phyloP scores from a whole-genome alignment of 2,888 invertebrate genomes.

The Watsonalla cultraria region DNA sequence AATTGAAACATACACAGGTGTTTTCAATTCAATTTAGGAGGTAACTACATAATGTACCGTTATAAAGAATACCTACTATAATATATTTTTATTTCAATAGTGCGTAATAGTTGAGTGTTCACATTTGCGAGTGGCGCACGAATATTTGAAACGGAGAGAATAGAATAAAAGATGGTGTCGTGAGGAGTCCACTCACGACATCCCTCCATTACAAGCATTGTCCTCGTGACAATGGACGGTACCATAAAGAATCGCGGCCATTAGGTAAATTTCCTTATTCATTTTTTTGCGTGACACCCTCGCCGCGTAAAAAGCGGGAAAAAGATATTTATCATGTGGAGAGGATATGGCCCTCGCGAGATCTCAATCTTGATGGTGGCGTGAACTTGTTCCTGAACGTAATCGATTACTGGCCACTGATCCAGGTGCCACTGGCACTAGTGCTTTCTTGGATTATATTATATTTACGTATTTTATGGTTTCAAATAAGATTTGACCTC shows the following conservation, averaged over 20 bases:
- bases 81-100: too few relatives aligned
- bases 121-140: conserved; percentile 30
- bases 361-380: conserved; percentile 59
- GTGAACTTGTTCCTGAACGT: conserved; percentile 49
- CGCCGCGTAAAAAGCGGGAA: conserved; percentile 60
- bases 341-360: conserved; percentile 40
- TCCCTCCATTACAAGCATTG: conserved; percentile 75
- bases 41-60: too few relatives aligned
- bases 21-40: too few relatives aligned
- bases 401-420: conserved; percentile 44
- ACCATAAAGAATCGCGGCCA: conserved; percentile 75
- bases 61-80: too few relatives aligned
- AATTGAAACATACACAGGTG: too few relatives aligned
- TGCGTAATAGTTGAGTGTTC: conserved; percentile 16
- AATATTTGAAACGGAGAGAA: conserved; percentile 45
- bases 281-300: conserved; percentile 76
- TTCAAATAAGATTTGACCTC: too few relatives aligned
- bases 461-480: too few relatives aligned
- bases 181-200: conserved; percentile 67
- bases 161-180: conserved; percentile 40
- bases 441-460: background rate
- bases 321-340: conserved; percentile 68
- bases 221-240: conserved; percentile 70
- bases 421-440: conserved; percentile 26
- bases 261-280: conserved; percentile 79